These are phyloP conservation scores for Paramormyrops kingsleyae DNA, from an alignment of 2,113 vertebrate genomes.

Conservation along the genomic window DNA sequence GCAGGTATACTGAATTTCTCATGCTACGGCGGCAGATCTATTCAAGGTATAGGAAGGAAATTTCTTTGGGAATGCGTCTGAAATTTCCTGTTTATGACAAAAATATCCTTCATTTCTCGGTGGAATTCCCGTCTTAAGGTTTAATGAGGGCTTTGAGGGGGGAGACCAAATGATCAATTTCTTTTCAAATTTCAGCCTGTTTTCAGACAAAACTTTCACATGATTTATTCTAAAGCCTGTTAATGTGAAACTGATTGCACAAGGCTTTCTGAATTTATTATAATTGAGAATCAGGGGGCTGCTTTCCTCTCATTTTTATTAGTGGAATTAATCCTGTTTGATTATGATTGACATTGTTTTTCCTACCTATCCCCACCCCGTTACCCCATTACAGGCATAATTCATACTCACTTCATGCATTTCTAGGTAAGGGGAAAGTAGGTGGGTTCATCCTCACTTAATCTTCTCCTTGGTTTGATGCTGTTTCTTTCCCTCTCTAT, in stretches of 20 bases:
- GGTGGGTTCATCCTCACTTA: slow-evolving; percentile 27
- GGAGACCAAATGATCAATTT: not conserved
- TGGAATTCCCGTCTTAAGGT: not conserved
- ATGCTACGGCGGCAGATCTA: not conserved
- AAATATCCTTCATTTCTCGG: not conserved
- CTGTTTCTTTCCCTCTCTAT: not conserved
- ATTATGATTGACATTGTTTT: slow-evolving; percentile 67
- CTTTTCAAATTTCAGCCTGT: not conserved
- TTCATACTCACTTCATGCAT: slow-evolving; percentile 91
- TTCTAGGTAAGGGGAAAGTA: slow-evolving; percentile 93
- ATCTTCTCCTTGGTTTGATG: slow-evolving; percentile 7
- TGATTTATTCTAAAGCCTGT: not conserved
- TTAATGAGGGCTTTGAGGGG: not conserved
- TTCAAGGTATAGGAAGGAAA: not conserved
- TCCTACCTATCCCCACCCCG: slow-evolving; percentile 51
- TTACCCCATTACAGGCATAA: slow-evolving; percentile 87
- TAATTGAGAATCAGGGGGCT: not conserved
- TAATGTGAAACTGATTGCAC: not conserved
- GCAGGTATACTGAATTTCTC: not conserved
- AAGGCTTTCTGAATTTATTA: not conserved
- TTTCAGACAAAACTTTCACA: not conserved
- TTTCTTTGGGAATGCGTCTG: not conserved
- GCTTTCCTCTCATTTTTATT: slow-evolving; percentile 9
- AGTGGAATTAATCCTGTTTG: slow-evolving; percentile 54
- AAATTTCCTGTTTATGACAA: not conserved